Evolutionary conservation across 2,888 invertebrate species (phyloP).

Genomic region (Drosophila aldrichi): DNA sequence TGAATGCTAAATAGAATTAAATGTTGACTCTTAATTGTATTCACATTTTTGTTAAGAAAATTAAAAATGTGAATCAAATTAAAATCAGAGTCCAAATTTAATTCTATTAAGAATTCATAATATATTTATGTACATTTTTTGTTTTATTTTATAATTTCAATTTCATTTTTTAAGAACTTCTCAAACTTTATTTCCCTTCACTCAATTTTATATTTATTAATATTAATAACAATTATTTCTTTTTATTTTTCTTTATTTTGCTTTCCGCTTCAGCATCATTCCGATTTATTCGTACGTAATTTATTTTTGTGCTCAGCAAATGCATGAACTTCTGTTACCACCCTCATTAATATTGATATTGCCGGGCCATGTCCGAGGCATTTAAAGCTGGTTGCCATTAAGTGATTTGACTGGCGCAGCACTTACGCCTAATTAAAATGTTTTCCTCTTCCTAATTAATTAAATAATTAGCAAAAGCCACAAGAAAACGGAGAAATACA

Average conservation of each 20-base stretch:
- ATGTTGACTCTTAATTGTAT: too few relatives aligned
- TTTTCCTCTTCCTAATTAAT: constrained; percentile 69
- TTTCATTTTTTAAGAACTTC: too few relatives aligned
- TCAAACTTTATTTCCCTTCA: too few relatives aligned
- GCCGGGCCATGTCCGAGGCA: constrained; percentile 36
- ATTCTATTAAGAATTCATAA: too few relatives aligned
- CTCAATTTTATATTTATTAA: background rate
- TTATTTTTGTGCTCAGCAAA: background rate
- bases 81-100: too few relatives aligned
- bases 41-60: too few relatives aligned
- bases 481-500: constrained; percentile 27
- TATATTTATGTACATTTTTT: too few relatives aligned
- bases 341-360: constrained; percentile 41
- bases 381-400: constrained; percentile 66
- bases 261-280: background rate
- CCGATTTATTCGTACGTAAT: background rate
- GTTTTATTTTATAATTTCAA: too few relatives aligned
- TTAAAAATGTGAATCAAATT: too few relatives aligned
- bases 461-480: constrained; percentile 64
- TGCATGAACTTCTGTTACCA: constrained; percentile 21
- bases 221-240: background rate
- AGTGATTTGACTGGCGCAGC: constrained; percentile 66
- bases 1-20: too few relatives aligned
- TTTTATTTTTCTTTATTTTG: background rate
- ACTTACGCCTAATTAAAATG: constrained; percentile 79